Evolutionary conservation across 1,140 invertebrate genomes (phyloP).

Genomic region (Lordiphosa stackelbergi): DNA sequence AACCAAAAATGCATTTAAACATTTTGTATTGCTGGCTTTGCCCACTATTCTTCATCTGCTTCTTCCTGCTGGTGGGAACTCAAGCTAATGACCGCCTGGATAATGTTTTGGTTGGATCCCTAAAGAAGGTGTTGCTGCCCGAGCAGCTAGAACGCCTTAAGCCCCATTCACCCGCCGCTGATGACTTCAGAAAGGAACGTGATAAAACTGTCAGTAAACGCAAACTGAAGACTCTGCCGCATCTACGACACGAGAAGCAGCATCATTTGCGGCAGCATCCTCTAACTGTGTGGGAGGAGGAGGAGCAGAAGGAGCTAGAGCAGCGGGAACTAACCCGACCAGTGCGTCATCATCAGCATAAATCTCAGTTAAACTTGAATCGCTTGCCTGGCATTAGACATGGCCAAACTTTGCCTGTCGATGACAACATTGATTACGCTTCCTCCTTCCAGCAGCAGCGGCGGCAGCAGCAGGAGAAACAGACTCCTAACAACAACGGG

Average conservation of each 20-base stretch:
- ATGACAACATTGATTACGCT: conserved; percentile 34
- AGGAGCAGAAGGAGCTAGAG: conserved; percentile 2
- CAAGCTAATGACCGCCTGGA: conserved; percentile 47
- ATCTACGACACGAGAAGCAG: conserved; percentile 23
- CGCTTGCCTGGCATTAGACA: conserved; percentile 30
- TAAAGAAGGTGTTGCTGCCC: conserved; percentile 24
- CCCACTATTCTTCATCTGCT: too few species aligned
- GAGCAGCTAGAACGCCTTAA: conserved; percentile 9
- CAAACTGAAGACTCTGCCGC: conserved; percentile 28
- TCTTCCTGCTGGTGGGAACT: conserved; percentile 13
- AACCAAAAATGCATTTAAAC: conserved; percentile 12
- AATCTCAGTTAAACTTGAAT: conserved; percentile 32
- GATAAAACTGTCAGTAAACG: conserved; percentile 40
- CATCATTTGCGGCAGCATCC: conserved; percentile 39
- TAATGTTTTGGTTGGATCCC: conserved; percentile 12
- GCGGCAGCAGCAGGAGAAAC: neutral
- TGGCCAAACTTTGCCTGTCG: conserved; percentile 1
- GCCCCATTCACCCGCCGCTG: conserved; percentile 14
- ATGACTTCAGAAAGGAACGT: conserved; percentile 42
- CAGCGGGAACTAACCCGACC: neutral
- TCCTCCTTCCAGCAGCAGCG: conserved; percentile 7
- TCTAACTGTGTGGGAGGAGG: conserved; percentile 39
- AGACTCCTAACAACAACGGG: conserved; percentile 11
- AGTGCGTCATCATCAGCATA: conserved; percentile 57
- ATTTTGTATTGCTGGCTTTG: conserved; percentile 5